Percentiles rank a stretch among this genome's conserved stretches.
Conservation (phyloP, 2,888 invertebrate genomes). For the Stegana nigrithorax region DNA sequence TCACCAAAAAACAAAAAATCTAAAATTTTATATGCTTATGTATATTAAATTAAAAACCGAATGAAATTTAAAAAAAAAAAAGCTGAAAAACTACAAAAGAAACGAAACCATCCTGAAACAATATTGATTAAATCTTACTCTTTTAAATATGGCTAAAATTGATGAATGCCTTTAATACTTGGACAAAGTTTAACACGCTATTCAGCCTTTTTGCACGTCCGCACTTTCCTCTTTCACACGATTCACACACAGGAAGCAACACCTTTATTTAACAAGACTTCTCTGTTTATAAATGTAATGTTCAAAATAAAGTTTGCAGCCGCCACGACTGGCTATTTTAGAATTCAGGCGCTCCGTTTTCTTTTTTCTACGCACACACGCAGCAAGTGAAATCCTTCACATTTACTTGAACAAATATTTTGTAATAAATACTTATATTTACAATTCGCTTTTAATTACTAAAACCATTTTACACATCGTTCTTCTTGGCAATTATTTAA, state of each 20-base stretch:
- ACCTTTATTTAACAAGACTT: constrained; percentile 41
- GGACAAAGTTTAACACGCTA: constrained; percentile 49
- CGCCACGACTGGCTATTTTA: constrained; percentile 22
- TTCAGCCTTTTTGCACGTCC: constrained; percentile 22
- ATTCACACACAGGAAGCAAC: constrained; percentile 56
- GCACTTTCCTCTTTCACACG: constrained; percentile 52
- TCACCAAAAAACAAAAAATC: too few relatives aligned
- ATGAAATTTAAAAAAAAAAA: too few relatives aligned
- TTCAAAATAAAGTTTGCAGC: constrained; percentile 9
- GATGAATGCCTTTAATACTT: constrained; percentile 45
- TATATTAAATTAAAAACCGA: too few relatives aligned
- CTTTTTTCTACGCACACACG: constrained; percentile 52
- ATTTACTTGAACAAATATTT: constrained; percentile 51
- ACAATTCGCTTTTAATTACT: constrained; percentile 45
- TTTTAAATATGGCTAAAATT: constrained; percentile 52
- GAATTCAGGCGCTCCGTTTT: constrained; percentile 35
- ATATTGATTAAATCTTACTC: constrained; percentile 41
- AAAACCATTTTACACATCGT: background rate
- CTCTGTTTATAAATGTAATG: constrained; percentile 38
- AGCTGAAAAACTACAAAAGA: background rate
- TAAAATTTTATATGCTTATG: too few relatives aligned
- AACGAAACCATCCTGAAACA: background rate
- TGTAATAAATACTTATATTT: constrained; percentile 55
- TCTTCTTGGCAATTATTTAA: too few relatives aligned
- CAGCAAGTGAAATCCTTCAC: constrained; percentile 38